phyloP scores from a whole-genome alignment of 2,888 invertebrate species.

The Melanchra persicariae region DNA sequence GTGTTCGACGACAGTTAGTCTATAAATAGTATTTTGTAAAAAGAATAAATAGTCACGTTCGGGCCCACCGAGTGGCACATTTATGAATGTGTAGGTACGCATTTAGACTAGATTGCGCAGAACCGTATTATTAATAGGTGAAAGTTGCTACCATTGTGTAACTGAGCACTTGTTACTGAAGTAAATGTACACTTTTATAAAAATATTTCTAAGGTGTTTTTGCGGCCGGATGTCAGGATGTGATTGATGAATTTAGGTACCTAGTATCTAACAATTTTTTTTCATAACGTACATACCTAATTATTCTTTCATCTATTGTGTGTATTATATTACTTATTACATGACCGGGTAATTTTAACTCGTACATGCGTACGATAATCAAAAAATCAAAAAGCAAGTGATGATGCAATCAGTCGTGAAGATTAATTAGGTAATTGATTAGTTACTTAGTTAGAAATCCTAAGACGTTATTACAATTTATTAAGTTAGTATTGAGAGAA shows the following conservation, averaged over 20 bases:
- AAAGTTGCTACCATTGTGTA: constrained; percentile 25
- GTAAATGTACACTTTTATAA: neutral
- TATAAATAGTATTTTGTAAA: constrained; percentile 49
- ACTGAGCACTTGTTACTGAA: constrained; percentile 17
- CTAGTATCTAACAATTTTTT: neutral
- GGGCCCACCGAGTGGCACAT: constrained; percentile 47
- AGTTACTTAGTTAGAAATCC: neutral
- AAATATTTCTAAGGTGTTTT: neutral
- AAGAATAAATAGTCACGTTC: constrained; percentile 43
- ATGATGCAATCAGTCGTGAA: no score
- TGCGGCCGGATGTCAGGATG: no score
- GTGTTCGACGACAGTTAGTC: constrained; percentile 37
- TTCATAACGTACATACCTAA: no score
- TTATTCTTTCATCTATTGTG: neutral
- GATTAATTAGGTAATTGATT: no score
- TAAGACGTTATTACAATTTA: neutral
- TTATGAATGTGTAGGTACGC: constrained; percentile 48
- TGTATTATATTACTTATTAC: neutral
- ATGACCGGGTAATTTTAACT: neutral
- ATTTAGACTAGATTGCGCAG: constrained; percentile 36
- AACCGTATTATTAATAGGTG: constrained; percentile 39
- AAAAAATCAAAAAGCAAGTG: no score
- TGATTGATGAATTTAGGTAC: no score
- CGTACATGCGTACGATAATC: neutral
- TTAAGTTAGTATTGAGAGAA: no score